Evolutionary conservation across 2,888 invertebrate genomes (phyloP), one percentile per base, ranked within the genome.

Genomic region (Andrena praecox): DNA sequence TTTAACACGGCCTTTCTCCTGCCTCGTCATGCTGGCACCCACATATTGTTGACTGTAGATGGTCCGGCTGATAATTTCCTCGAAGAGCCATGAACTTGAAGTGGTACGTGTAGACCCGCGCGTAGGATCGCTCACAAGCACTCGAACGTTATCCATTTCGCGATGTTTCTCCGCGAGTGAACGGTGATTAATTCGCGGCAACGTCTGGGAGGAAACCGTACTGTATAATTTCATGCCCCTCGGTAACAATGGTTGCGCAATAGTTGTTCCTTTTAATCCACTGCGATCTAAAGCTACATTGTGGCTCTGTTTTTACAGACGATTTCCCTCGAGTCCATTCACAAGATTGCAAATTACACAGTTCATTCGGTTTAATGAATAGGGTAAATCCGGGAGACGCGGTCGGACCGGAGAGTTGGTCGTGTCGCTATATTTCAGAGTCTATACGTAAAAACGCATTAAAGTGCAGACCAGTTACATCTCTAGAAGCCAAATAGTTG

Each of bases 1-100:
- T 71, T 75, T 78, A 78, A 74, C 79, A 72, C 68, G 12, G 64
- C 80, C 78, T 80, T 75, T 70, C 76, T 77, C 66, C 69, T 60
- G 69, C 71, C 62, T 74, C 82, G 48, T 63, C 74, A 82, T 87
- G 86, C 85, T 84, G 88, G 88, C 87, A 74, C 88, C 87, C 86
- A 88, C 88, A 88, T 88, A 83, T 82, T 72, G 77, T 72, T 78
- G 77, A 64, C 69, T 77, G 78, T 79, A 84, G 87, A 87, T 81
- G 83, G 80, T 71, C 85, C 68, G 72, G n/a, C 72, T 52, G 78
- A 81, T 77, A 76, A 87, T 79, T 81, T 60, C 77, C 73, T 73
- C 76, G 24, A 67, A 80, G 74, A 71, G 63, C 85, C 87, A 66
- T 87, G 80, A 87, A 87, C 85, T 81, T 85, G 81, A 85, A 52